These are phyloP conservation scores for Antedon mediterranea DNA, from an alignment of 53 echinoderm and acorn worm genomes.

Conservation along the genomic window DNA sequence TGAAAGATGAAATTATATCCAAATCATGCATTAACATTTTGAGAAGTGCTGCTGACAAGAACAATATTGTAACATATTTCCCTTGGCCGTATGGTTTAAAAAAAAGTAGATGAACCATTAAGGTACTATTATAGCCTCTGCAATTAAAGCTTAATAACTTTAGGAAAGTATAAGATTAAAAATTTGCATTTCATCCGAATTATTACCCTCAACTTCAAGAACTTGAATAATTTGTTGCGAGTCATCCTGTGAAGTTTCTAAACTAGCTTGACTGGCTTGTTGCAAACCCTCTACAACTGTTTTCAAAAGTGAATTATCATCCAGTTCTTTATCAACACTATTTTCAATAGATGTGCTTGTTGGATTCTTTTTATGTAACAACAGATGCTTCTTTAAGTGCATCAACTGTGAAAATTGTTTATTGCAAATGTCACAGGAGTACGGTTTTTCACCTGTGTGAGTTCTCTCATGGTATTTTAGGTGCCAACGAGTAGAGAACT, in stretches of 20 bases:
- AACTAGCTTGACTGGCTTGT: background rate
- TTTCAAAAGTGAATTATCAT: background rate
- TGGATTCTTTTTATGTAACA: background rate
- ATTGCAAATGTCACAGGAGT: background rate
- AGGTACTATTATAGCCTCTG: too few species aligned
- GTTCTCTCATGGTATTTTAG: background rate
- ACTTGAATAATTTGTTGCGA: background rate
- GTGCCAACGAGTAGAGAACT: background rate
- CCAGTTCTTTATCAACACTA: background rate
- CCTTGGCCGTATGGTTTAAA: too few species aligned
- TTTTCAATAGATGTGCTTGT: background rate
- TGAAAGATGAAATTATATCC: too few species aligned
- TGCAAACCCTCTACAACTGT: background rate
- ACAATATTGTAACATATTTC: too few species aligned
- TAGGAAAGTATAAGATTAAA: background rate
- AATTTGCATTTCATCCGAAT: background rate
- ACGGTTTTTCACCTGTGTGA: background rate
- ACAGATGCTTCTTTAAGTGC: background rate
- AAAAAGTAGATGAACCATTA: too few species aligned
- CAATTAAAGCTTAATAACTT: too few species aligned
- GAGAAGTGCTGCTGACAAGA: too few species aligned
- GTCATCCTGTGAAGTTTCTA: background rate
- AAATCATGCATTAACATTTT: too few species aligned
- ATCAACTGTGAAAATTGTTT: background rate
- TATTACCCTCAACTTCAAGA: background rate